Base-by-base conservation (phyloP, 1,140 invertebrate genomes). In the Listronotus oregonensis region DNA sequence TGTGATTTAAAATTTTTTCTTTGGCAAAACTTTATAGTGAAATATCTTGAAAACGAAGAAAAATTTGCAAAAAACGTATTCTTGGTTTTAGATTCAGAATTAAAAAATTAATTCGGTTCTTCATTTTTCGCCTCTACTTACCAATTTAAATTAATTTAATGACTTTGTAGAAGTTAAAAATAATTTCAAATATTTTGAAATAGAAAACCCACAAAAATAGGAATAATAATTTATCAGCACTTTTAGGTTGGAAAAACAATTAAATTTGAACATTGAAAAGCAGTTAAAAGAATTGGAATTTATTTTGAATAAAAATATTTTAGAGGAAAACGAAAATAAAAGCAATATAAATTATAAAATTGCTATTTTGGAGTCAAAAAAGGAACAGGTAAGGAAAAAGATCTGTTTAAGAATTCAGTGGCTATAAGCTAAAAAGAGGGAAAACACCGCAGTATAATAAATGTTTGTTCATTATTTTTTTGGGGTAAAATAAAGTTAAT, bases 301-400 rank as follows among this genome's bases (percentile, higher is more conserved):
- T 64, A 73, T 74, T 11, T 43, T 73, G 14, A 44, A 73, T 8
- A 70, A 70, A 59, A 63, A 74, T 54, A 52, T 71, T n/a, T 58
- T 71, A 14, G 66, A 68, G n/a, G 51, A 64, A 40, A 27, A 59
- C 43, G 60, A 52, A 12, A 14, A 37, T 6, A 66, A 60, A 14
- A 71, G 61, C 42, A 66, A 74, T 61, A 75, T 77, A 27, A 76
- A 78, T 72, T 73, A 70, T 31, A 75, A 76, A 68, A 74, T 78
- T 46, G 73, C 75, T 6, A 54, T 59, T 11, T 66, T 78, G 60
- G 77, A 78, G 65, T 42, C 65, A 3, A 72, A 74, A 65, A 78
- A 77, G 66, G 44, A 66, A 37, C 47, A 76, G 47, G 76, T 77
- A 27, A 27, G 21, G 21, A 27, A 27, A 27, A 27, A 69, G 12